Evolutionary conservation across 2,888 invertebrate genomes (phyloP).

Genomic region (Conus canariensis): DNA sequence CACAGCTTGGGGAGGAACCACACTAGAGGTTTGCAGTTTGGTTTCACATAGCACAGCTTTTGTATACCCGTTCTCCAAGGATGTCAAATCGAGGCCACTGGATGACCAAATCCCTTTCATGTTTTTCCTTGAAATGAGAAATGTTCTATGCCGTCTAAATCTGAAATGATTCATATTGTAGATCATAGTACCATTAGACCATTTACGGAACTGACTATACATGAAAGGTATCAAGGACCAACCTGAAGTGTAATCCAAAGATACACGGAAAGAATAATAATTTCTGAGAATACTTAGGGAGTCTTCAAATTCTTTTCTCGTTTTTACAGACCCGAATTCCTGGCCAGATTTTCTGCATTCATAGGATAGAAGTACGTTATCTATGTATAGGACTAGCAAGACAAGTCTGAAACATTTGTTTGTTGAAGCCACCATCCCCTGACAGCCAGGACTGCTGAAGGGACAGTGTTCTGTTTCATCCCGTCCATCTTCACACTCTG

Average conservation of each 20-base stretch:
- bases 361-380: no score
- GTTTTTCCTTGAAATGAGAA: not conserved
- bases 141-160: not conserved
- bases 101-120: not conserved
- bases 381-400: no score
- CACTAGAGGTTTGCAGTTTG: not conserved
- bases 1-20: not conserved
- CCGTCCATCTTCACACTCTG: conserved; percentile 13
- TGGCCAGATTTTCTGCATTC: not conserved
- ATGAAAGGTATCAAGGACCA: not conserved
- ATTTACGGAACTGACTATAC: not conserved
- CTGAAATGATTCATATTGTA: not conserved
- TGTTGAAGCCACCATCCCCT: conserved; percentile 2
- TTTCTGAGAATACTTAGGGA: not conserved
- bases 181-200: not conserved
- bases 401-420: not conserved
- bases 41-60: not conserved
- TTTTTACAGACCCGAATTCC: not conserved
- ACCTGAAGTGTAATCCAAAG: not conserved
- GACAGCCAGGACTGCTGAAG: conserved; percentile 14
- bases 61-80: no score
- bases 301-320: not conserved
- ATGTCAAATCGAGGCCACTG: not conserved
- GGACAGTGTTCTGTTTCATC: conserved; percentile 24
- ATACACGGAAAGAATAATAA: not conserved